phyloP scores from a whole-genome alignment of 1,140 invertebrate species.

The Zaprionus ghesquierei region DNA sequence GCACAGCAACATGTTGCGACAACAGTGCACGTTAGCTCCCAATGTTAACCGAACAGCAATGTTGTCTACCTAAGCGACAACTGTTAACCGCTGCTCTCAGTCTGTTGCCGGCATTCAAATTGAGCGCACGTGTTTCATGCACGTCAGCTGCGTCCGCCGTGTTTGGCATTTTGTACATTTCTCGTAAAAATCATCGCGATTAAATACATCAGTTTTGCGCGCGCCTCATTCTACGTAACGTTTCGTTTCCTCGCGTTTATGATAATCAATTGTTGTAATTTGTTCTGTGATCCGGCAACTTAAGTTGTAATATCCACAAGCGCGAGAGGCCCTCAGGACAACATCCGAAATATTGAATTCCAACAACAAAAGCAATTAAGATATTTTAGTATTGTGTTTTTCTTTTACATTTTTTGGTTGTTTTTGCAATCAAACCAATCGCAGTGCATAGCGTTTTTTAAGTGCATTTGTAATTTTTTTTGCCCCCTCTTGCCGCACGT shows the following conservation, averaged over 20 bases:
- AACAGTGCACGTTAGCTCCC: conserved; percentile 23
- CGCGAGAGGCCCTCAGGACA: too few relatives aligned
- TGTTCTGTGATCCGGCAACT: neutral
- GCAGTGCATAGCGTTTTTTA: conserved; percentile 27
- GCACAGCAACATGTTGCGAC: conserved; percentile 46
- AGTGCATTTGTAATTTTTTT: conserved; percentile 27
- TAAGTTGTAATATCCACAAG: too few relatives aligned
- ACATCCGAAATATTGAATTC: neutral
- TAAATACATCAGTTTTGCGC: conserved; percentile 24
- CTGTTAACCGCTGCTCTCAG: conserved; percentile 29
- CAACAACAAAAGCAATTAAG: too few relatives aligned
- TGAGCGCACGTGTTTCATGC: conserved; percentile 25
- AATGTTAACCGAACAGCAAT: conserved; percentile 21
- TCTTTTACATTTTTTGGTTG: conserved; percentile 12
- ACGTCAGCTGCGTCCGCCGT: conserved; percentile 28
- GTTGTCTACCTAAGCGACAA: conserved; percentile 16
- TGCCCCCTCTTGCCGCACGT: neutral
- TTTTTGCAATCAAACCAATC: neutral
- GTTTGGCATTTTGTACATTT: conserved; percentile 29
- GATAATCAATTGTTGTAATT: too few relatives aligned
- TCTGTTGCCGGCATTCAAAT: conserved; percentile 56
- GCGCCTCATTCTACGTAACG: conserved; percentile 28
- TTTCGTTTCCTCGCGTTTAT: too few relatives aligned
- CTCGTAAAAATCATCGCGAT: conserved; percentile 36
- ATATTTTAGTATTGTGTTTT: conserved; percentile 3